Conservation (phyloP, 2,888 invertebrate species). For the Leptinotarsa rubiginosa region DNA sequence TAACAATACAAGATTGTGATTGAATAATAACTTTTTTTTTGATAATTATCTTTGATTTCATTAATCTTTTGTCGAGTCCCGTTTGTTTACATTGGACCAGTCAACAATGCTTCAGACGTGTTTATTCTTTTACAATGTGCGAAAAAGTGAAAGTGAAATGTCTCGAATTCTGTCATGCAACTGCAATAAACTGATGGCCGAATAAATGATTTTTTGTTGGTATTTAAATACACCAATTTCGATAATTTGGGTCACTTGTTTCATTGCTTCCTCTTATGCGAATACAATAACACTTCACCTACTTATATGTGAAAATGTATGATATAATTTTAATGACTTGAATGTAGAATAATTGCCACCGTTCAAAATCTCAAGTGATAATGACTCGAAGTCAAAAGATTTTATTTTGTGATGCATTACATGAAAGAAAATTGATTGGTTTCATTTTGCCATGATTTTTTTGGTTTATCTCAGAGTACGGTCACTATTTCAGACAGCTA, state of each 20-base stretch:
- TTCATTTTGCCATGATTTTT: too few relatives aligned
- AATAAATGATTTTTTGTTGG: slow-evolving; percentile 11
- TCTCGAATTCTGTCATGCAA: slow-evolving; percentile 24
- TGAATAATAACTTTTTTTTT: slow-evolving; percentile 21
- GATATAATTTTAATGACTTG: not conserved
- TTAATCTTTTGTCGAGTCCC: slow-evolving; percentile 24
- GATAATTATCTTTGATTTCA: slow-evolving; percentile 28
- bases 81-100: slow-evolving; percentile 27
- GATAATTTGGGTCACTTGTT: slow-evolving; percentile 18
- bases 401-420: too few relatives aligned
- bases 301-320: not conserved
- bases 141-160: slow-evolving; percentile 26
- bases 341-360: not conserved
- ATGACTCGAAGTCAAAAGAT: too few relatives aligned
- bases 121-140: slow-evolving; percentile 24
- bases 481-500: too few relatives aligned
- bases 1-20: slow-evolving; percentile 6
- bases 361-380: not conserved
- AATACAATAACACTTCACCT: not conserved
- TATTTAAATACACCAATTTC: slow-evolving; percentile 9
- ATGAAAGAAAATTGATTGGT: too few relatives aligned
- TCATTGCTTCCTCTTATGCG: not conserved
- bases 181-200: slow-evolving; percentile 17
- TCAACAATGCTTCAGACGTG: slow-evolving; percentile 19
- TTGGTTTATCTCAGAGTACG: too few relatives aligned